phyloP scores from a whole-genome alignment of 2,888 invertebrate genomes.

The Falcaria lacertinaria region DNA sequence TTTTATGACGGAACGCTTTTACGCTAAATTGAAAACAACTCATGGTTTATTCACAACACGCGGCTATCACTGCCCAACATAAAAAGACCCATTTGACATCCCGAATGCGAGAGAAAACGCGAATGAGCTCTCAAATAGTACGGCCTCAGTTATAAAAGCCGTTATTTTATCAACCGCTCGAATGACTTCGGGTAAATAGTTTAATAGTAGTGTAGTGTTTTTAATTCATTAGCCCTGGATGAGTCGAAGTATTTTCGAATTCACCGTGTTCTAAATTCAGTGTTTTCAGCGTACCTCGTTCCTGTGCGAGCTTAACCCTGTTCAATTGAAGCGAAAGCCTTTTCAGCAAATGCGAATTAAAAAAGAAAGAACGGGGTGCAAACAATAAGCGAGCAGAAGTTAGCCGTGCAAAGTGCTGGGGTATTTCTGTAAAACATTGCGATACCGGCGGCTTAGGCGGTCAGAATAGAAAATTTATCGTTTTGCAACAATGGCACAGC shows the following conservation, averaged over 20 bases:
- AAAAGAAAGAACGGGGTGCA: constrained; percentile 18
- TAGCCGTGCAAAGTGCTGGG: constrained; percentile 26
- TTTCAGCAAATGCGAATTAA: constrained; percentile 25
- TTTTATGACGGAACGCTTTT: constrained; percentile 74
- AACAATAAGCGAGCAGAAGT: constrained; percentile 36
- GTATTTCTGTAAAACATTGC: constrained; percentile 39
- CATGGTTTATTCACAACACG: constrained; percentile 74
- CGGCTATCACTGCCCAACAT: constrained; percentile 45
- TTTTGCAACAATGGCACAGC: constrained; percentile 53
- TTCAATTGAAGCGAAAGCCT: constrained; percentile 28
- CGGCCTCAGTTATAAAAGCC: constrained; percentile 34
- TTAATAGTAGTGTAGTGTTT: constrained; percentile 45
- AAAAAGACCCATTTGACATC: constrained; percentile 45
- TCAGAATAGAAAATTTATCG: constrained; percentile 65
- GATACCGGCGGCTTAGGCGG: constrained; percentile 45
- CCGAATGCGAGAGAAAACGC: constrained; percentile 14
- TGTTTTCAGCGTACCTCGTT: neutral
- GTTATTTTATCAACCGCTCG: constrained; percentile 31
- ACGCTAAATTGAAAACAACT: constrained; percentile 77
- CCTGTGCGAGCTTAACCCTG: constrained; percentile 14
- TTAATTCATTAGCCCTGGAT: constrained; percentile 39
- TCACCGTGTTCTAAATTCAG: constrained; percentile 8
- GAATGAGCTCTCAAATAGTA: constrained; percentile 22
- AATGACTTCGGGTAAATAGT: constrained; percentile 34
- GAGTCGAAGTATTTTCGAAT: constrained; percentile 5